A percentile compares a stretch with the other conserved stretches of the same genome.
Evolutionary conservation across 1,140 invertebrate genomes (phyloP).

Genomic region (Melanaphis sacchari): DNA sequence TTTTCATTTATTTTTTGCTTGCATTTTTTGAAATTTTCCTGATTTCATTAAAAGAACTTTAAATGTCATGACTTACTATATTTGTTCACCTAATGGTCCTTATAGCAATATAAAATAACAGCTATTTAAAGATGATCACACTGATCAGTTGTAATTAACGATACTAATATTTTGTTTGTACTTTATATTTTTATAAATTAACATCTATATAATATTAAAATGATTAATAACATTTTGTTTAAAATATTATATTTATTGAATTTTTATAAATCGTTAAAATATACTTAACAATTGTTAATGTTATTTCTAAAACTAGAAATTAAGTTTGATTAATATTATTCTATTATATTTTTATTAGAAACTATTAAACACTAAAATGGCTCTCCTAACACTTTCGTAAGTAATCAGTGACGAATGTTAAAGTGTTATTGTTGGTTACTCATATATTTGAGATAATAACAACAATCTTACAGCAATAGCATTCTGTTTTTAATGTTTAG

Average conservation of each 20-base stretch:
- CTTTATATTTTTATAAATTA: not conserved
- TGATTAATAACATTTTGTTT: not conserved
- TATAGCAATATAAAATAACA: not conserved
- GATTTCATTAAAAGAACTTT: not conserved
- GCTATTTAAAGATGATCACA: not conserved
- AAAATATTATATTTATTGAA: not conserved
- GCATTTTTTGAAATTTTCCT: not conserved
- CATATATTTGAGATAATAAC: not conserved
- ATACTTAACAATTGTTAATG: not conserved
- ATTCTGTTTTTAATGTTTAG: not conserved
- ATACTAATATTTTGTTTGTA: not conserved
- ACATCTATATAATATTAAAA: not conserved
- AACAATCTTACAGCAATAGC: not conserved
- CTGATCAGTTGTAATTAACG: not conserved
- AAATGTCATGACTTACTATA: not conserved
- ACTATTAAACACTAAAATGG: not conserved
- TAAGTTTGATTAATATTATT: not conserved
- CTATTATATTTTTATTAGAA: not conserved
- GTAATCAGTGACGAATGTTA: not conserved
- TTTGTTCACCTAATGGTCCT: not conserved
- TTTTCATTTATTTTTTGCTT: not conserved
- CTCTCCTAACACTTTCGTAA: not conserved
- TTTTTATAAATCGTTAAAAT: not conserved
- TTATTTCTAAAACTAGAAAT: not conserved
- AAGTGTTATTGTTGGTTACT: not conserved